Percentiles rank a stretch among this genome's conserved stretches.
These are phyloP conservation scores for Colletes gigas DNA, from an alignment of 1,140 invertebrate genomes.

Conservation along the genomic window DNA sequence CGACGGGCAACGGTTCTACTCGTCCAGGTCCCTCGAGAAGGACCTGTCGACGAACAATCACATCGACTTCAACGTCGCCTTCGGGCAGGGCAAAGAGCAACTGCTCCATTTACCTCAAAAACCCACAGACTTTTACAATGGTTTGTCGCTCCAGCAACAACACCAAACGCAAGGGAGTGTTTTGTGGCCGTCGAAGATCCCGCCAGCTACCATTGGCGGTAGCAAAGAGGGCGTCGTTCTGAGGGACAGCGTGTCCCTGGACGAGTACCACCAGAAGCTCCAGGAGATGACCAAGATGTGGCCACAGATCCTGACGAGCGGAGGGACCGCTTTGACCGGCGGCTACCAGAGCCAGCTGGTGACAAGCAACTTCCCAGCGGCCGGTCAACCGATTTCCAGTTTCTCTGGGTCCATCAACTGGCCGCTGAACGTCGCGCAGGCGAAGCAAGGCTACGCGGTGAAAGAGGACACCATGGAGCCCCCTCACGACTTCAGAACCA, in stretches of 20 bases:
- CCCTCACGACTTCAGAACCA: constrained; percentile 59
- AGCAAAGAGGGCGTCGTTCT: constrained; percentile 67
- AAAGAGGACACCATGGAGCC: constrained; percentile 64
- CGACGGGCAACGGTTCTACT: constrained; percentile 41
- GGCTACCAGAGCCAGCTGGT: constrained; percentile 19
- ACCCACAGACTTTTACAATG: not conserved
- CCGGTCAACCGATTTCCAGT: not conserved
- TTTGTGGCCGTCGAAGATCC: constrained; percentile 43
- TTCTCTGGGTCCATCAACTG: constrained; percentile 17
- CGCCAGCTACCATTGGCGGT: constrained; percentile 55
- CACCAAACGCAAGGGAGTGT: constrained; percentile 19
- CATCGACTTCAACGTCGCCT: not conserved
- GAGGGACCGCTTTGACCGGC: not conserved
- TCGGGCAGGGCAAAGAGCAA: constrained; percentile 10
- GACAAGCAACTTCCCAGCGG: not conserved
- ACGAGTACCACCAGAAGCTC: constrained; percentile 72
- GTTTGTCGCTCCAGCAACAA: not conserved
- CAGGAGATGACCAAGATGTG: constrained; percentile 72
- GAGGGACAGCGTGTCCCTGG: constrained; percentile 67
- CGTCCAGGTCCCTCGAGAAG: constrained; percentile 51
- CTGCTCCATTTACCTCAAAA: not conserved
- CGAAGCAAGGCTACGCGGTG: constrained; percentile 65
- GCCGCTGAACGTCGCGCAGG: constrained; percentile 46
- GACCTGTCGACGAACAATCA: constrained; percentile 19
- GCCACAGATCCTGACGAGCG: constrained; percentile 48